Conservation (phyloP, 2,797 vertebrate species). For the Pseudotriccus pelzelni region DNA sequence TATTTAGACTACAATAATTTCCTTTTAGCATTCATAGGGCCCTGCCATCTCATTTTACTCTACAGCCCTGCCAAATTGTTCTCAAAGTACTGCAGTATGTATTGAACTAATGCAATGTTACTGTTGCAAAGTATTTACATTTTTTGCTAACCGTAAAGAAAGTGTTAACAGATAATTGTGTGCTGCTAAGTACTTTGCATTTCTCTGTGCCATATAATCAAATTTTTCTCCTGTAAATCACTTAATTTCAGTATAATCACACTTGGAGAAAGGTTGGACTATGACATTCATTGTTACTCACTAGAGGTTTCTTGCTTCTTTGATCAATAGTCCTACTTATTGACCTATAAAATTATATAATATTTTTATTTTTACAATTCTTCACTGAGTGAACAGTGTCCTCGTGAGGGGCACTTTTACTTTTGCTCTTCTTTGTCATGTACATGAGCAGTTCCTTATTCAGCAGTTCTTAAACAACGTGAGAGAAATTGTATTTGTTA, state of each 20-base stretch:
- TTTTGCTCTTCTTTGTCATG: background rate
- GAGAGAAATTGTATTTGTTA: background rate
- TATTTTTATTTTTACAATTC: background rate
- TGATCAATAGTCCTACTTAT: background rate
- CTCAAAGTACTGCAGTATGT: background rate
- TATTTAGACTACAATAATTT: background rate
- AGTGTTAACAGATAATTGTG: background rate
- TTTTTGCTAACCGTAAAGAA: background rate
- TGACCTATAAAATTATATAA: background rate
- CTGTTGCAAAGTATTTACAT: background rate
- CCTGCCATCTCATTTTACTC: background rate
- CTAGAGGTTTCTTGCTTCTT: background rate
- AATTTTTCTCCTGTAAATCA: background rate
- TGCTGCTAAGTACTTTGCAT: background rate
- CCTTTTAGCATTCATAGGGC: background rate
- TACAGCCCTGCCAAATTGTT: background rate
- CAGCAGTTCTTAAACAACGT: background rate
- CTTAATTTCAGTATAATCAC: background rate
- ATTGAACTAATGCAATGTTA: background rate
- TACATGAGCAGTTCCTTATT: background rate
- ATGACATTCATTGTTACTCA: background rate
- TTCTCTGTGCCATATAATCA: background rate
- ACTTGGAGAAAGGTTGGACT: background rate
- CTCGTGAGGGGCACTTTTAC: background rate
- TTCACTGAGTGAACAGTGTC: background rate